phyloP scores from a whole-genome alignment of 35 echinoderm and acorn worm species.

The Acanthaster planci region DNA sequence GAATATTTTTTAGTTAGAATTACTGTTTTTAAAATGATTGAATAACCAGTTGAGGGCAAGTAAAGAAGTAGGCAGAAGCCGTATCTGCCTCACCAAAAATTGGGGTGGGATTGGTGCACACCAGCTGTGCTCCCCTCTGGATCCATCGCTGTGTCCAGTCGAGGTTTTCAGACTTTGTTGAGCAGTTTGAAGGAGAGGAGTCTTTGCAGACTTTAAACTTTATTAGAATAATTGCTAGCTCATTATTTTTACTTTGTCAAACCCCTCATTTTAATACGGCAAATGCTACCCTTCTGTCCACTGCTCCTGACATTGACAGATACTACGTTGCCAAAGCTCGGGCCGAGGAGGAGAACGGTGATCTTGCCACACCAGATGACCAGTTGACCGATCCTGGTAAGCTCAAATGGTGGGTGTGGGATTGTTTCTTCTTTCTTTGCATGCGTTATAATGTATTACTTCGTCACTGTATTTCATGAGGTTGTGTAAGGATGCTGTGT shows the following conservation, averaged over 20 bases:
- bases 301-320: constrained; percentile 3
- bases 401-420: not conserved
- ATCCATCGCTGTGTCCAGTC: too few relatives aligned
- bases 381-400: constrained; percentile 10
- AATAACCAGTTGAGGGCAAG: not conserved
- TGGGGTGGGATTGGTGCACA: too few relatives aligned
- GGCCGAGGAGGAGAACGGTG: constrained; percentile 58
- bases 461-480: too few relatives aligned
- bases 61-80: too few relatives aligned
- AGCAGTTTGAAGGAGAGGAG: too few relatives aligned
- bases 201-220: too few relatives aligned
- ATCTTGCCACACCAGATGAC: constrained; percentile 37
- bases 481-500: too few relatives aligned
- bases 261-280: not conserved
- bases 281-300: not conserved
- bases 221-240: not conserved
- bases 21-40: too few relatives aligned
- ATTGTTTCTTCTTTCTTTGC: not conserved
- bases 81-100: too few relatives aligned
- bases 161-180: too few relatives aligned
- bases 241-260: not conserved
- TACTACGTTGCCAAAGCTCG: constrained; percentile 93
- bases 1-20: too few relatives aligned
- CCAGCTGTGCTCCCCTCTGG: too few relatives aligned
- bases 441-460: not conserved